Percentiles rank a stretch among this genome's conserved stretches.
Conservation (phyloP, 1,140 invertebrate species). For the Papilio aristodemus region DNA sequence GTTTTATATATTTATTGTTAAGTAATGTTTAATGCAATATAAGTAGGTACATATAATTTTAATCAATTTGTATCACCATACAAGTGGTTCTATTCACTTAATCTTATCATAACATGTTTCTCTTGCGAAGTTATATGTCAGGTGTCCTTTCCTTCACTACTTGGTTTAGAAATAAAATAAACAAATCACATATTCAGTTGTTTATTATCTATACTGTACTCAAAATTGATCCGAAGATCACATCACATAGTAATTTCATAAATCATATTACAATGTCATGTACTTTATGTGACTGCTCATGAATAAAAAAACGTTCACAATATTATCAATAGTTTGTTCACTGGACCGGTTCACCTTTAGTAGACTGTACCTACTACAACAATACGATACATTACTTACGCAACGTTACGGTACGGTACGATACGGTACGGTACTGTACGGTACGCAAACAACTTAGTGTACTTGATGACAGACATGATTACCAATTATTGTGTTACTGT, state of each 20-base stretch:
- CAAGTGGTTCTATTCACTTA: constrained; percentile 34
- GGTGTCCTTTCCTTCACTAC: constrained; percentile 14
- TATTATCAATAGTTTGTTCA: constrained; percentile 80
- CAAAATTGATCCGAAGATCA: constrained; percentile 81
- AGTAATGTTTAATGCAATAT: constrained; percentile 34
- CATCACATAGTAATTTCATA: constrained; percentile 82
- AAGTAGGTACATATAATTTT: constrained; percentile 34
- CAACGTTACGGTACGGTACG: not conserved
- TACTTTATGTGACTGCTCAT: constrained; percentile 79
- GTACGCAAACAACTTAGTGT: constrained; percentile 77
- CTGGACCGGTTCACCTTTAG: constrained; percentile 77
- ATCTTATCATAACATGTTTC: constrained; percentile 33
- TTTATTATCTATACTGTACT: constrained; percentile 82
- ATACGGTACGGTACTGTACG: too few relatives aligned
- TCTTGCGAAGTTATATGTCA: constrained; percentile 26
- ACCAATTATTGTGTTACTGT: constrained; percentile 78
- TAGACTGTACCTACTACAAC: constrained; percentile 75
- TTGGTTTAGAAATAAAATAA: constrained; percentile 59
- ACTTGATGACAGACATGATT: constrained; percentile 75
- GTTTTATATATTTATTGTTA: constrained; percentile 34
- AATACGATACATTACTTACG: constrained; percentile 68
- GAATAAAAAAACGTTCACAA: constrained; percentile 80
- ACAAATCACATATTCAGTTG: constrained; percentile 80
- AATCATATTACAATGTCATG: constrained; percentile 82
- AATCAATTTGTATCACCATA: constrained; percentile 32